These are phyloP conservation scores for Nothoprocta perdicaria DNA, from an alignment of 2,113 vertebrate species.

Conservation along the genomic window DNA sequence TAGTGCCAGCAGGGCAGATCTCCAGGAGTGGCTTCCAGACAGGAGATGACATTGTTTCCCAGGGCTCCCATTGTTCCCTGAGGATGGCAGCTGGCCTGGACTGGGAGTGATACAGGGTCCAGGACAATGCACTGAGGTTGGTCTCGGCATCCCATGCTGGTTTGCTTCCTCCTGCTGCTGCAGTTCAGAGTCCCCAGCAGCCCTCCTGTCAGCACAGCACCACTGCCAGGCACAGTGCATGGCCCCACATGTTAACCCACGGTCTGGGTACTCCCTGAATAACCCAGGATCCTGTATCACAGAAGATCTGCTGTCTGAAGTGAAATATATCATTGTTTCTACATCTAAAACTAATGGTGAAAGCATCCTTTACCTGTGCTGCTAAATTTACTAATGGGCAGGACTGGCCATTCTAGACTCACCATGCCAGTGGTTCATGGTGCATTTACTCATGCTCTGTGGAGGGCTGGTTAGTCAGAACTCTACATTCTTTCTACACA, in stretches of 20 bases:
- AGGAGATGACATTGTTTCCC: slow-evolving; percentile 25
- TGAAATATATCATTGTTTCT: neutral
- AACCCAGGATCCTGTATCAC: neutral
- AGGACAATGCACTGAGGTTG: slow-evolving; percentile 37
- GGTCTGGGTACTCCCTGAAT: neutral
- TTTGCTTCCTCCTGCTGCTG: slow-evolving; percentile 16
- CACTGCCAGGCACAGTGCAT: neutral
- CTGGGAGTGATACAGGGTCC: neutral
- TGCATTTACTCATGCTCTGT: fast-evolving
- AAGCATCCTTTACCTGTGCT: neutral
- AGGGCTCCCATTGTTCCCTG: slow-evolving; percentile 25
- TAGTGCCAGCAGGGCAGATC: neutral
- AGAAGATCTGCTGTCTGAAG: neutral
- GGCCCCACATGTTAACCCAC: neutral
- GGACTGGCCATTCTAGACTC: neutral
- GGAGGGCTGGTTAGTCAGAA: neutral
- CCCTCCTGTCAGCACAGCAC: neutral
- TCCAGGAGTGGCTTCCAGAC: slow-evolving; percentile 23
- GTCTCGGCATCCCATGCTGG: slow-evolving; percentile 32
- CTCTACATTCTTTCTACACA: neutral
- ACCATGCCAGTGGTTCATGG: neutral
- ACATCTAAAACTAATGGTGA: neutral
- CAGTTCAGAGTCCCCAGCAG: neutral
- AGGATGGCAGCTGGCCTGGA: slow-evolving; percentile 12
- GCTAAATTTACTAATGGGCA: neutral